These are phyloP conservation scores for Chaetorhynchus papuensis DNA, from an alignment of 2,113 vertebrate genomes.

Conservation along the genomic window DNA sequence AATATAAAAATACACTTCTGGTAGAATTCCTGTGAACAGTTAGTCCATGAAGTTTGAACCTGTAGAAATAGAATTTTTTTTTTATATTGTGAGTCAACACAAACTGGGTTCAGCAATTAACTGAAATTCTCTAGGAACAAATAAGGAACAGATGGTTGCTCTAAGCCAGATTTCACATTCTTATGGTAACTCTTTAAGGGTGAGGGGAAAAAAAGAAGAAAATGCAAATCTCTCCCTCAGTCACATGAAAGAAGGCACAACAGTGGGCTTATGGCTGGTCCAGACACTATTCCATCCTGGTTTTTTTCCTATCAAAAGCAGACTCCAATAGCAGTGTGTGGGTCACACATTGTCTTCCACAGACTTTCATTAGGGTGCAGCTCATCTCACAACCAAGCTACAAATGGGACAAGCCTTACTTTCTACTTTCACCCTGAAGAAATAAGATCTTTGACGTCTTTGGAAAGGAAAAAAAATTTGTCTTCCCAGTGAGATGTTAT, in stretches of 20 bases:
- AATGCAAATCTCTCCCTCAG: background rate
- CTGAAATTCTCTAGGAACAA: background rate
- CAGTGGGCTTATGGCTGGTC: background rate
- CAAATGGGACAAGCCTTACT: fast-evolving
- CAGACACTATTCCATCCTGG: background rate
- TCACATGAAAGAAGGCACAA: background rate
- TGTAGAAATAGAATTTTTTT: background rate
- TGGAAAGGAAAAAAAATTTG: background rate
- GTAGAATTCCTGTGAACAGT: background rate
- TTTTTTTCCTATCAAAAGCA: background rate
- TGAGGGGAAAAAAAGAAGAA: background rate
- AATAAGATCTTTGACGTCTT: background rate
- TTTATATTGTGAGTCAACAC: background rate
- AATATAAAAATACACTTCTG: background rate
- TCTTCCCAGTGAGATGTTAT: background rate
- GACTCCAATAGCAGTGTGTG: fast-evolving
- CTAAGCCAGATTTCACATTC: background rate
- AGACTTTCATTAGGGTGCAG: background rate
- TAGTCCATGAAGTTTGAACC: background rate
- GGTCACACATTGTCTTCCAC: background rate
- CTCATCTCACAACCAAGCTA: background rate
- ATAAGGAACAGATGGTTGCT: background rate
- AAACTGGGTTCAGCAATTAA: background rate
- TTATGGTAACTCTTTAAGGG: background rate
- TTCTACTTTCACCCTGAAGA: background rate